These are phyloP conservation scores for Alexandromys fortis DNA, from an alignment of 2,113 vertebrate species.

Conservation along the genomic window DNA sequence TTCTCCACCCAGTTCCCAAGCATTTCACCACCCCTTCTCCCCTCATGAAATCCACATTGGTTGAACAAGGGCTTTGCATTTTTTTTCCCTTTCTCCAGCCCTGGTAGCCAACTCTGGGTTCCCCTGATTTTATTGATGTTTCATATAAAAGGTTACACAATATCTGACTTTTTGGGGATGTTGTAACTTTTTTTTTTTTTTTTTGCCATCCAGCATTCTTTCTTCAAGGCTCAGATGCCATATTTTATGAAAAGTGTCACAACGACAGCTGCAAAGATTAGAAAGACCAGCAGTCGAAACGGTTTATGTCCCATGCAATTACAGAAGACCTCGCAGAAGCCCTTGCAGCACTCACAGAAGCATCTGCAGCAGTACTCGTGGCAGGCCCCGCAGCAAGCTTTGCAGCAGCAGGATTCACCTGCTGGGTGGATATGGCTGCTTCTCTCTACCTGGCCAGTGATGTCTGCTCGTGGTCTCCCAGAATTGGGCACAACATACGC, in stretches of 20 bases:
- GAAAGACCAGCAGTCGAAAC: neutral
- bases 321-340: accelerated
- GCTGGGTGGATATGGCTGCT: accelerated
- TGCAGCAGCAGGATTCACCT: accelerated
- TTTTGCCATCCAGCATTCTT: neutral
- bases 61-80: too few species aligned
- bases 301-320: too few species aligned
- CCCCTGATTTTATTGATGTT: neutral
- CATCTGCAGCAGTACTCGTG: neutral
- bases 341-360: neutral
- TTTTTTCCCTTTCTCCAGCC: neutral
- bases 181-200: neutral
- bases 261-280: neutral
- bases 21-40: neutral
- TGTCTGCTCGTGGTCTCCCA: neutral
- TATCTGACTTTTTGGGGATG: neutral
- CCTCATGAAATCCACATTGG: too few species aligned
- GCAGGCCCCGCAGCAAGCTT: neutral
- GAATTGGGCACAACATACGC: neutral
- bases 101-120: neutral
- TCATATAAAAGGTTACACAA: neutral
- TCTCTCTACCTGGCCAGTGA: accelerated
- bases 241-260: neutral
- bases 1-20: neutral
- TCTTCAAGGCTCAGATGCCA: neutral